Evolutionary conservation across 2,113 vertebrate genomes (phyloP).

Genomic region (Monarcha castaneiventris): DNA sequence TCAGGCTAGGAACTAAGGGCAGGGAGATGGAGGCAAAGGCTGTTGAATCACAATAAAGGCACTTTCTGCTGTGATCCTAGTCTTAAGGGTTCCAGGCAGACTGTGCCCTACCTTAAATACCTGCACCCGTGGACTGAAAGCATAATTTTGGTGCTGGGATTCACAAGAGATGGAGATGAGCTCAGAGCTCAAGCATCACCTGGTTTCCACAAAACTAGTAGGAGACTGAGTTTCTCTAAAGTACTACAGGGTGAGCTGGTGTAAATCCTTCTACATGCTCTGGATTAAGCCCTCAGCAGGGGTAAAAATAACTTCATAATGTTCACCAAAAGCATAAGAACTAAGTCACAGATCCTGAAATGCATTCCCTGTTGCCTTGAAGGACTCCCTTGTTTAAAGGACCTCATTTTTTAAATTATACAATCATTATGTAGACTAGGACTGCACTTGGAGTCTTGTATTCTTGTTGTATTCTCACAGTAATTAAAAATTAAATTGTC

Average conservation of each 20-base stretch:
- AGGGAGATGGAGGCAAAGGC: neutral
- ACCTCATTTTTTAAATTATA: neutral
- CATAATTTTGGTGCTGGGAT: neutral
- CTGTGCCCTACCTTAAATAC: neutral
- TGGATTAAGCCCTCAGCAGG: neutral
- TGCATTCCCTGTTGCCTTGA: neutral
- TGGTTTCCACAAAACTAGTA: neutral
- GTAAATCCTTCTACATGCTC: neutral
- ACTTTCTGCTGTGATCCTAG: neutral
- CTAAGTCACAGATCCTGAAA: neutral
- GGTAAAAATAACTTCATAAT: neutral
- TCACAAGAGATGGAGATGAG: neutral
- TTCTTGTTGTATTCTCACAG: neutral
- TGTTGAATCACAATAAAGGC: neutral
- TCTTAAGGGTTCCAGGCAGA: neutral
- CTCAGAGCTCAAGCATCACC: neutral
- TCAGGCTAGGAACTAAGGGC: neutral
- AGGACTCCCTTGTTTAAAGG: neutral
- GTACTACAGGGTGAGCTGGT: neutral
- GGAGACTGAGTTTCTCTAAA: neutral
- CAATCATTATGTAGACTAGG: fast-evolving
- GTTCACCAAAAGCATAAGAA: neutral
- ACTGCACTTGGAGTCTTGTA: neutral
- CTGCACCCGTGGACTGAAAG: neutral
- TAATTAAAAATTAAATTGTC: neutral